Percentiles rank a stretch among this genome's conserved stretches.
Conservation (phyloP, 2,113 vertebrate genomes). For the Progne subis region DNA sequence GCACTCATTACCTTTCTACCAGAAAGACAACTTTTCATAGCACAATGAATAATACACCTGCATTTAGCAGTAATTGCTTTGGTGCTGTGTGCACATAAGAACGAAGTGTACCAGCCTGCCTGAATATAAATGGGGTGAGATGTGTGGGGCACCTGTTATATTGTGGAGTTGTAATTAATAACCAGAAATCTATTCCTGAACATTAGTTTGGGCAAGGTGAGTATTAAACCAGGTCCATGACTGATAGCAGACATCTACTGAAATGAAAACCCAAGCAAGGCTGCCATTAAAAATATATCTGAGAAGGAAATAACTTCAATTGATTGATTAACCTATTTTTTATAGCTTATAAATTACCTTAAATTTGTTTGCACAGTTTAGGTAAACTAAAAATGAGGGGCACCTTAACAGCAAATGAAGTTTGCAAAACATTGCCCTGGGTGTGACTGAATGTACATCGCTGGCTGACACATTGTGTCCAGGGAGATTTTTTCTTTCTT, state of each 20-base stretch:
- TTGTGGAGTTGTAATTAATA: constrained; percentile 15
- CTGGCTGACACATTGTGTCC: background rate
- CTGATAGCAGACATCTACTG: background rate
- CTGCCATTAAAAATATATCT: background rate
- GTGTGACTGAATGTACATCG: background rate
- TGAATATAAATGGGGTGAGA: constrained; percentile 37
- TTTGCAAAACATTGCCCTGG: background rate
- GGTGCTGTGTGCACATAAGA: background rate
- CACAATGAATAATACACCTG: background rate
- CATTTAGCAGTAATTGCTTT: constrained; percentile 52
- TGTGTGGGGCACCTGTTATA: background rate
- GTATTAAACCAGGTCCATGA: background rate
- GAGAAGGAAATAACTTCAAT: background rate
- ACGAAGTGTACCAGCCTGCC: background rate
- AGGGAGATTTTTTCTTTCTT: background rate
- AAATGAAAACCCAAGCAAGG: background rate
- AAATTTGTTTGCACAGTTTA: background rate
- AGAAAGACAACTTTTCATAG: constrained; percentile 9
- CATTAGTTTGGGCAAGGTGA: background rate
- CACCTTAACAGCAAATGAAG: background rate
- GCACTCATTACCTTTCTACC: constrained; percentile 25
- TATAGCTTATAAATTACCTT: background rate
- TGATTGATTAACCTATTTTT: background rate
- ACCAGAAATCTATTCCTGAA: background rate
- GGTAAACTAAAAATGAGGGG: background rate